These are phyloP conservation scores for Cricetomys ansorgei DNA, from an alignment of 2,113 vertebrate genomes.

Conservation along the genomic window DNA sequence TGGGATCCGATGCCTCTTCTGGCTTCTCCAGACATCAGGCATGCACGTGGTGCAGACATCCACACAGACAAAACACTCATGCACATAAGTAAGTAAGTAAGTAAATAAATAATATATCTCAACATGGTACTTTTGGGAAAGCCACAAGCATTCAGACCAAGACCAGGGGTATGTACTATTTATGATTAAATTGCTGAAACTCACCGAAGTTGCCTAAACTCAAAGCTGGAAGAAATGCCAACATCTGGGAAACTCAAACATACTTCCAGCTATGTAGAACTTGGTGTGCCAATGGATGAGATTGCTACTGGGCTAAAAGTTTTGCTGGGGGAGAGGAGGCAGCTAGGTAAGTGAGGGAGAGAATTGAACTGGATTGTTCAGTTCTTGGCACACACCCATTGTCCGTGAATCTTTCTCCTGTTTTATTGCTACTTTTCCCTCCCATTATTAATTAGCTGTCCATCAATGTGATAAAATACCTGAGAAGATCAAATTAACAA, in stretches of 20 bases:
- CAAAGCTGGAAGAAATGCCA: slow-evolving; percentile 3
- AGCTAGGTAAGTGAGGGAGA: not conserved
- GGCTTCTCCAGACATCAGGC: not conserved
- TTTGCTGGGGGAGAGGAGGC: not conserved
- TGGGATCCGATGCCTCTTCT: not conserved
- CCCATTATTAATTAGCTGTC: not conserved
- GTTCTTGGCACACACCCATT: not conserved
- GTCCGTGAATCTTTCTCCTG: not conserved
- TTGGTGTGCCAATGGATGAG: not conserved
- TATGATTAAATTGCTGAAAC: not conserved
- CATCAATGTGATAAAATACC: not conserved
- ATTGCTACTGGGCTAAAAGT: not conserved
- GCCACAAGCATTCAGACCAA: not conserved
- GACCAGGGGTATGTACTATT: not conserved
- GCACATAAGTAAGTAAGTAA: not conserved
- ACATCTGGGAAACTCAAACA: not conserved
- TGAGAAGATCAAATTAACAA: not conserved
- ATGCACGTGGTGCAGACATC: not conserved
- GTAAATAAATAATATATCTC: too few relatives aligned
- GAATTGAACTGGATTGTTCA: not conserved
- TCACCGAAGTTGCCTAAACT: not conserved
- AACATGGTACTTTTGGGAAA: not conserved
- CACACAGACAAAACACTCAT: not conserved
- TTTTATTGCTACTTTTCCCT: not conserved
- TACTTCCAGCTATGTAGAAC: not conserved